Evolutionary conservation across 2,797 vertebrate genomes (phyloP).

Genomic region (Gambusia yucatana): DNA sequence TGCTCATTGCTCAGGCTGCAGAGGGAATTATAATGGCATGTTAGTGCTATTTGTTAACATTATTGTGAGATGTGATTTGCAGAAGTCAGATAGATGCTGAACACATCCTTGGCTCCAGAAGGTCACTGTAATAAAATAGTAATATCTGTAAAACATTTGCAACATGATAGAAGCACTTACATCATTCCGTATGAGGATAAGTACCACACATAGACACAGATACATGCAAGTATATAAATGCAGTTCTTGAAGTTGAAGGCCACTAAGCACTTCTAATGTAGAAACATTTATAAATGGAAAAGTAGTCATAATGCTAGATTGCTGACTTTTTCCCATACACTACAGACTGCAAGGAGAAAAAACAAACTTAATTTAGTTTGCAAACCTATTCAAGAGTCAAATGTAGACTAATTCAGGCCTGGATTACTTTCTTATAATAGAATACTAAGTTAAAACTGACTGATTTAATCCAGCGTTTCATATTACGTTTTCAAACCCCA

Average conservation of each 20-base stretch:
- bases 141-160: conserved; percentile 36
- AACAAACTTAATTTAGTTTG: neutral
- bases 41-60: conserved; percentile 62
- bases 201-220: conserved; percentile 22
- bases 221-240: conserved; percentile 26
- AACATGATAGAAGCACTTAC: conserved; percentile 25
- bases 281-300: neutral
- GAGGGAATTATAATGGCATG: conserved; percentile 65
- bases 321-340: neutral
- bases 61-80: conserved; percentile 45
- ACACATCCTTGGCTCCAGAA: conserved; percentile 37
- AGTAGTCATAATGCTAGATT: neutral
- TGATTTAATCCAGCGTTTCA: neutral
- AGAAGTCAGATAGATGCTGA: conserved; percentile 21
- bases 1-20: conserved; percentile 63
- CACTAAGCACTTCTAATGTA: neutral
- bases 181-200: conserved; percentile 8
- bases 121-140: conserved; percentile 51
- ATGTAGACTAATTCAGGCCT: neutral
- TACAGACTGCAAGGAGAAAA: neutral
- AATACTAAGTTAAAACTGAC: neutral
- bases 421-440: neutral
- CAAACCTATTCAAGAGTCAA: neutral
- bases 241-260: conserved; percentile 11
- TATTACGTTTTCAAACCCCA: neutral